Evolutionary conservation across 2,888 invertebrate species (phyloP).

Genomic region (Brassicogethes aeneus): DNA sequence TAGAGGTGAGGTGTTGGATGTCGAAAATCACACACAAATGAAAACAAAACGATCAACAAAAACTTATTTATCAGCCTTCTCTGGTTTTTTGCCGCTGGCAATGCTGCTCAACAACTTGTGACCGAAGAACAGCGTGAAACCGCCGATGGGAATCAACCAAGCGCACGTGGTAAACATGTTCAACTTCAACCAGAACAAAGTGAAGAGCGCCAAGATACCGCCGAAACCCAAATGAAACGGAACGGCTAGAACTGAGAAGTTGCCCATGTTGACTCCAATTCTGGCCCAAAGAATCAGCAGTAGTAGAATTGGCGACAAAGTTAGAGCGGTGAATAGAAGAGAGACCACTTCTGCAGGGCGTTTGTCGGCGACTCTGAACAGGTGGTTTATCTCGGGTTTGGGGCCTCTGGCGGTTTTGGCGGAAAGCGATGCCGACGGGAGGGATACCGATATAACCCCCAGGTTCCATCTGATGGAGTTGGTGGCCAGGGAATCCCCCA

Average conservation of each 20-base stretch:
- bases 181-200: conserved; percentile 83
- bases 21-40: background rate
- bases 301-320: conserved; percentile 72
- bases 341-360: conserved; percentile 84
- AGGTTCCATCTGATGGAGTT: conserved; percentile 85
- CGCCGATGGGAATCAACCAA: conserved; percentile 75
- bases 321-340: conserved; percentile 79
- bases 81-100: conserved; percentile 40
- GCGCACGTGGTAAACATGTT: conserved; percentile 95
- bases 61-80: conserved; percentile 14
- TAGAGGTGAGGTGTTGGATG: background rate
- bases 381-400: conserved; percentile 60
- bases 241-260: conserved; percentile 75
- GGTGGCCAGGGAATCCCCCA: conserved; percentile 86
- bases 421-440: conserved; percentile 34
- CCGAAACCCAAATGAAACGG: conserved; percentile 86
- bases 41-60: background rate
- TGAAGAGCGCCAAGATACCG: conserved; percentile 80
- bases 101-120: conserved; percentile 82
- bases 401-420: conserved; percentile 38
- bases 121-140: conserved; percentile 88
- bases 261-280: conserved; percentile 77
- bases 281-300: conserved; percentile 78
- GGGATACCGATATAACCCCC: conserved; percentile 68
- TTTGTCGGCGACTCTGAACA: conserved; percentile 86